These are phyloP conservation scores for Labeo calbasu DNA, from an alignment of 2,797 vertebrate genomes.

Conservation along the genomic window DNA sequence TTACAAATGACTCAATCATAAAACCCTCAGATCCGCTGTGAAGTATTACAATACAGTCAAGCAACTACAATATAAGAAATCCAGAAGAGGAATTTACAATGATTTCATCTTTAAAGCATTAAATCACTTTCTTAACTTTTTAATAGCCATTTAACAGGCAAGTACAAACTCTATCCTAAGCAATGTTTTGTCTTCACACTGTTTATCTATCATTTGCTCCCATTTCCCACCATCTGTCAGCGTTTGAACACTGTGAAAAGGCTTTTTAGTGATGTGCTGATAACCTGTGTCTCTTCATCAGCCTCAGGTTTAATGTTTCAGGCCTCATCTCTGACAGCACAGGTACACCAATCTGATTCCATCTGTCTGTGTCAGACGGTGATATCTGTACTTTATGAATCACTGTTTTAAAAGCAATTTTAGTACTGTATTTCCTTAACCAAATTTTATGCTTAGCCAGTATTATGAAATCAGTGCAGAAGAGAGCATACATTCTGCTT, in stretches of 20 bases:
- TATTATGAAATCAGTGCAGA: neutral
- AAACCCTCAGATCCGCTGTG: neutral
- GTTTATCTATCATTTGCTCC: neutral
- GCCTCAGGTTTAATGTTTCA: constrained; percentile 2
- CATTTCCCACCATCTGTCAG: neutral
- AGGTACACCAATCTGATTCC: neutral
- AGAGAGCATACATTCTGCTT: neutral
- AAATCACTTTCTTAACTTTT: neutral
- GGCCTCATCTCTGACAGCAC: neutral
- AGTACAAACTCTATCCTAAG: neutral
- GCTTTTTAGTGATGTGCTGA: constrained; percentile 9
- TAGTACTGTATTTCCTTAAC: neutral
- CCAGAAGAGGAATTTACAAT: neutral
- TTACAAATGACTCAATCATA: neutral
- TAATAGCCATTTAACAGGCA: neutral
- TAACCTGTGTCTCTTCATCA: neutral
- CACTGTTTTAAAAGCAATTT: neutral
- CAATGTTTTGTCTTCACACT: neutral
- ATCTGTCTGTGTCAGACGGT: neutral
- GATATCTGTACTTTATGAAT: neutral
- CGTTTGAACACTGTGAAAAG: neutral
- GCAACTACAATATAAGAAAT: neutral
- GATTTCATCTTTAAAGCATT: neutral
- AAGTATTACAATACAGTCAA: neutral
- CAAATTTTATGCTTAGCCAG: neutral